Percentiles rank a stretch among this genome's conserved stretches.
phyloP scores from a whole-genome alignment of 2,888 invertebrate species.

The Tribolium freemani region DNA sequence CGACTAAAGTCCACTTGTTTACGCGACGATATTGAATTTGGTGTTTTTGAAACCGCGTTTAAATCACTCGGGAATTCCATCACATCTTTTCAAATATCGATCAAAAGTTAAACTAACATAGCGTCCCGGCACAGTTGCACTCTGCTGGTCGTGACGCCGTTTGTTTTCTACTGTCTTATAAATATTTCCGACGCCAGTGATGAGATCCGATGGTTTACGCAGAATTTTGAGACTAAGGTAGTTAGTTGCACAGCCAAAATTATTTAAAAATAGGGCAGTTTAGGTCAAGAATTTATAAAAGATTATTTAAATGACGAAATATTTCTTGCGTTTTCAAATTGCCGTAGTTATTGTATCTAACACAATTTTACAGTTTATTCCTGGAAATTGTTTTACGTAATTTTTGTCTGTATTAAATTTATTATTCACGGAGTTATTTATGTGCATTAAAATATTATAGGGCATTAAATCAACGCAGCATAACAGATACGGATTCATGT shows the following conservation, averaged over 20 bases:
- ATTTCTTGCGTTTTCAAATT: too few species aligned
- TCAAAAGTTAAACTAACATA: conserved; percentile 3
- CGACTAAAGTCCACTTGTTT: conserved; percentile 57
- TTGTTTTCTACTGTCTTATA: conserved; percentile 30
- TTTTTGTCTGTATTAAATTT: not conserved
- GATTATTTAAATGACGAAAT: too few species aligned
- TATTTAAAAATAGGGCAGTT: too few species aligned
- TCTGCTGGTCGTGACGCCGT: conserved; percentile 40
- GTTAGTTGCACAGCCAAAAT: too few species aligned
- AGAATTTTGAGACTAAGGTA: not conserved
- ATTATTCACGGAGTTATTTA: conserved; percentile 13
- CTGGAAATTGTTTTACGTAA: too few species aligned
- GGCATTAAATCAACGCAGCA: conserved; percentile 27
- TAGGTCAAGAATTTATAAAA: too few species aligned
- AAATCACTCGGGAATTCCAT: conserved; percentile 45
- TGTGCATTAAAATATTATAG: conserved; percentile 22
- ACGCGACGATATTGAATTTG: not conserved
- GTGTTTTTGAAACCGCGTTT: conserved; percentile 33
- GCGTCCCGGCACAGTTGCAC: conserved; percentile 38
- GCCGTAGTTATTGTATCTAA: too few species aligned
- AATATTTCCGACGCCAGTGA: conserved; percentile 30
- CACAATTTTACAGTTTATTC: too few species aligned
- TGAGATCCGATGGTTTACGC: conserved; percentile 15
- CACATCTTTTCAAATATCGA: conserved; percentile 17
- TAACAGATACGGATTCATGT: conserved; percentile 21